phyloP scores from a whole-genome alignment of 2,113 vertebrate genomes.

The Spilogale gracilis region DNA sequence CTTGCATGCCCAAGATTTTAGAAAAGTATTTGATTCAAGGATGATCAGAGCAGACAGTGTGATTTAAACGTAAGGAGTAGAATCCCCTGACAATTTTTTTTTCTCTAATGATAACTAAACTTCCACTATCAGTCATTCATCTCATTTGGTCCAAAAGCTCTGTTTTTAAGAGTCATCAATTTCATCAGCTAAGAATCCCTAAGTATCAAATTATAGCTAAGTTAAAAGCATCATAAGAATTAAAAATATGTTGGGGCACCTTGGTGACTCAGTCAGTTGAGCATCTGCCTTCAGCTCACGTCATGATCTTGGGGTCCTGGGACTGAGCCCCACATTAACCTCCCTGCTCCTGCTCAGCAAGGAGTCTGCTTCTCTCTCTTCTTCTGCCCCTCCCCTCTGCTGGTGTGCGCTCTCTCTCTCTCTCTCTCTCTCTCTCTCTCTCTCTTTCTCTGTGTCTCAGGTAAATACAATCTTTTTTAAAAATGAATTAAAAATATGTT shows the following conservation, averaged over 20 bases:
- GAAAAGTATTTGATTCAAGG: background rate
- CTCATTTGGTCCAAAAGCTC: background rate
- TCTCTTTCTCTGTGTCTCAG: too few relatives aligned
- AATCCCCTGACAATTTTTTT: background rate
- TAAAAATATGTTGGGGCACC: background rate
- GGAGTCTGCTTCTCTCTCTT: too few relatives aligned
- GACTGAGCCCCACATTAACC: too few relatives aligned
- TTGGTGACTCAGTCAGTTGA: background rate
- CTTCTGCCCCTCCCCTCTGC: too few relatives aligned
- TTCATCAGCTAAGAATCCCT: slow-evolving; percentile 10
- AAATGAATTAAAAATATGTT: background rate
- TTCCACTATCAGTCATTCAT: background rate
- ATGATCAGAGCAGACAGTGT: background rate
- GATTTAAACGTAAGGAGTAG: background rate
- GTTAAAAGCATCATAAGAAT: background rate
- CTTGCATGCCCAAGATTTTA: background rate
- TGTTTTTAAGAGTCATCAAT: slow-evolving; percentile 34
- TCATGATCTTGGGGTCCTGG: too few relatives aligned
- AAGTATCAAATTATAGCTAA: background rate
- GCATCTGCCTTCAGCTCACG: background rate
- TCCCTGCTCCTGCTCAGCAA: too few relatives aligned
- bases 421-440: too few relatives aligned
- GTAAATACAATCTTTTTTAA: background rate
- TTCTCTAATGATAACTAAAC: background rate
- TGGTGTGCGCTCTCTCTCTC: too few relatives aligned